Evolutionary conservation across 2,113 vertebrate genomes (phyloP), one percentile per base, ranked within the genome.

Genomic region (Lophotis ruficrista): DNA sequence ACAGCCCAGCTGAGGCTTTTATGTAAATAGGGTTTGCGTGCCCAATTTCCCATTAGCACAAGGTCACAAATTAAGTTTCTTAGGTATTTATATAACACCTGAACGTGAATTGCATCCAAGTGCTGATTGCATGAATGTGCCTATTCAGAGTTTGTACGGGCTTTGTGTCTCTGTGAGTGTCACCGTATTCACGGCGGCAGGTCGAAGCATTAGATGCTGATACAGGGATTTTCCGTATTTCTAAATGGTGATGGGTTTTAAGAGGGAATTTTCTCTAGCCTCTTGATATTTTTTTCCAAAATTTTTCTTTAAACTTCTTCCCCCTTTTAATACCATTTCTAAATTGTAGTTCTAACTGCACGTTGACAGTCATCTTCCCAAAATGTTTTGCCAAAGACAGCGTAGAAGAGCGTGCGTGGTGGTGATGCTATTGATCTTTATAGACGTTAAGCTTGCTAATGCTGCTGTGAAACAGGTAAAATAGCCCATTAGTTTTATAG

Each of bases 1-100:
- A n/a, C 8, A 37, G 25, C 48, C 68, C 58, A 54, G 69, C 79
- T 58, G 76, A 56, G 0, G 12, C 81, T 90, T 83, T 71, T 71
- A 72, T 90, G 69, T 48, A 85, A 84, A 73, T 83, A 41, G 9
- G 12, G 53, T 85, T 84, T 35, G 23, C 4, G 1, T 84, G 70
- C 71, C 87, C 53, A 15, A 8, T 62, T 89, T 78, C 56, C 89
- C 87, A 95, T 93, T 96, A 90, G 54, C 70, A 60, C 78, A 80
- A 87, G 93, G 86, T 94, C 88, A 83, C 80, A 89, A 90, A 87
- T 93, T 51, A 81, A 69, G 38, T 86, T 95, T 54, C 81, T 90
- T 65, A 9, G 6, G 14, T 91, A 60, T 81, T 85, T 94, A 28
- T 50, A 15, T 68, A 85, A 70, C 61, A 60, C 68, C 69, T 56